phyloP scores from a whole-genome alignment of 2,888 invertebrate species.

The Zhengitettix transpicula region DNA sequence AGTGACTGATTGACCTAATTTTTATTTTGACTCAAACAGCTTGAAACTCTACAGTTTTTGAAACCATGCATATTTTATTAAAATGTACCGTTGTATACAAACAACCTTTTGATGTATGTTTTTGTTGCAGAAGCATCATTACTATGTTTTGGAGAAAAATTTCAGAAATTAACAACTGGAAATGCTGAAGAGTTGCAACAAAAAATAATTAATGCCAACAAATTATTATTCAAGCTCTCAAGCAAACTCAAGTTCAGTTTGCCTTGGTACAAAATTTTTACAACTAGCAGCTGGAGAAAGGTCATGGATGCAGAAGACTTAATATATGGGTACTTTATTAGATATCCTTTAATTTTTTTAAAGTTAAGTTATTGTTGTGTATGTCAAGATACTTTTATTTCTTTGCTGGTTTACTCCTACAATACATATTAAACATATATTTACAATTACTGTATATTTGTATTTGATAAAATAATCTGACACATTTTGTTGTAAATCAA shows the following conservation, averaged over 20 bases:
- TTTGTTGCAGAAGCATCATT: constrained; percentile 25
- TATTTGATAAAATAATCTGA: too few species aligned
- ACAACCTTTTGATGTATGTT: background rate
- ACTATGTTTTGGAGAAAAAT: constrained; percentile 30
- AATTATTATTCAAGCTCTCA: constrained; percentile 19
- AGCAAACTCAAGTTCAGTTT: constrained; percentile 27
- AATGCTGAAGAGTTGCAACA: constrained; percentile 22
- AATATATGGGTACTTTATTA: constrained; percentile 24
- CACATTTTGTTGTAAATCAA: too few species aligned
- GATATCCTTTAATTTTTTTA: background rate
- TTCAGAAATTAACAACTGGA: constrained; percentile 25
- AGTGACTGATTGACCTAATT: too few species aligned
- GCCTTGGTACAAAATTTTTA: constrained; percentile 27
- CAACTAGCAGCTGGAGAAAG: constrained; percentile 29
- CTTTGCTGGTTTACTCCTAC: too few species aligned
- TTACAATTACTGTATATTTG: too few species aligned
- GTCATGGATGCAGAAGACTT: constrained; percentile 29
- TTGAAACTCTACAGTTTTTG: too few species aligned
- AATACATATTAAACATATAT: too few species aligned
- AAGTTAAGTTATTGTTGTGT: too few species aligned
- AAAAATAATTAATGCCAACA: constrained; percentile 25
- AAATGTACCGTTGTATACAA: too few species aligned
- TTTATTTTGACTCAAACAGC: too few species aligned
- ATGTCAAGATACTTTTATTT: too few species aligned
- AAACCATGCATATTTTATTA: too few species aligned